Evolutionary conservation across 2,888 invertebrate species (phyloP).

Genomic region (Sesia apiformis): DNA sequence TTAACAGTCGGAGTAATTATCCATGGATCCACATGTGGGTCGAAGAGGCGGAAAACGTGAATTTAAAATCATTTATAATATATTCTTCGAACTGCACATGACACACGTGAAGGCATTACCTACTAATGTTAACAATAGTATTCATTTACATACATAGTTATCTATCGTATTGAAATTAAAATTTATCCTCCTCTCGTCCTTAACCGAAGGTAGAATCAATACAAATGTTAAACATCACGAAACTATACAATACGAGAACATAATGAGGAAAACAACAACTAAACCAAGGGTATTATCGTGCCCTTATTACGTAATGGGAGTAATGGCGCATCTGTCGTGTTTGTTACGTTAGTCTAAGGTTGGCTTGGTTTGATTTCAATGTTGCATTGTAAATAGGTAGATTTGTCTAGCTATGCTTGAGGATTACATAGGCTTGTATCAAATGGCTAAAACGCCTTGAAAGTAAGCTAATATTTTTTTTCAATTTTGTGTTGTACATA

Average conservation of each 20-base stretch:
- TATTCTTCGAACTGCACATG: too few species aligned
- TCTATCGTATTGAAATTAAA: not conserved
- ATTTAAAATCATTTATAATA: too few species aligned
- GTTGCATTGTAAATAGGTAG: constrained; percentile 23
- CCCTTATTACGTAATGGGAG: not conserved
- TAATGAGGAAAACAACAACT: not conserved
- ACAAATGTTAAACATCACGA: not conserved
- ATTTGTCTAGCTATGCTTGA: too few species aligned
- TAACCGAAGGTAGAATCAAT: not conserved
- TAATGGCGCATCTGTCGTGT: not conserved
- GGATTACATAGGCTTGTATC: too few species aligned
- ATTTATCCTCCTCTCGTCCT: not conserved
- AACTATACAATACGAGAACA: not conserved
- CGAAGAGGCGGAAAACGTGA: too few species aligned
- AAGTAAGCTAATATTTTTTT: too few species aligned
- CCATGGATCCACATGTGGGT: too few species aligned
- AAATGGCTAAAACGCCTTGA: too few species aligned
- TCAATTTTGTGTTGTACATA: too few species aligned
- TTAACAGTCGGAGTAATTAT: too few species aligned
- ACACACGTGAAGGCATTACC: too few species aligned
- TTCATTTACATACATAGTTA: not conserved
- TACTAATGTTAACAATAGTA: too few species aligned
- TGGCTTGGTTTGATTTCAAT: constrained; percentile 58
- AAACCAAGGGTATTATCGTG: not conserved
- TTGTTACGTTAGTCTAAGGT: constrained; percentile 20